Evolutionary conservation across 2,797 vertebrate genomes (phyloP).

Genomic region (Pygocentrus nattereri): DNA sequence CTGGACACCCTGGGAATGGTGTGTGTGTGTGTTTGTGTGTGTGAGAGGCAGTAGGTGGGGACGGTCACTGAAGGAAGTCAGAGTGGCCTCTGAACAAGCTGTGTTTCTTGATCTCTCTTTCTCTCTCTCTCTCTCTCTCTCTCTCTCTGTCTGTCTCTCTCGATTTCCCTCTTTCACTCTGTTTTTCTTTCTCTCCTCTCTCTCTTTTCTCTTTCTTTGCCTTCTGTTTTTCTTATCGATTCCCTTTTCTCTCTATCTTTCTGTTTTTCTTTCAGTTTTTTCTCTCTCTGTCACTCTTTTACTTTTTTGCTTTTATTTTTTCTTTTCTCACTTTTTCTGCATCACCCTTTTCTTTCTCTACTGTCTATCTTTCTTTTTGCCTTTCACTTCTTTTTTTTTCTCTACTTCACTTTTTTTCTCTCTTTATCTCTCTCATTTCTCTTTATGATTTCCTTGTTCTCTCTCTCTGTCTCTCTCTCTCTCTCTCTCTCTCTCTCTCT

Average conservation of each 20-base stretch:
- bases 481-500: background rate
- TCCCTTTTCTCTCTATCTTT: too few relatives aligned
- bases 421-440: background rate
- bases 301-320: conserved; percentile 4
- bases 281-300: conserved; percentile 39
- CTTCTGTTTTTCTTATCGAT: too few relatives aligned
- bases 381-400: background rate
- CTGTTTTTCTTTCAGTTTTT: too few relatives aligned
- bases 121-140: too few relatives aligned
- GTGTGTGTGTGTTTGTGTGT: conserved; percentile 44
- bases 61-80: conserved; percentile 77
- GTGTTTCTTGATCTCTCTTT: too few relatives aligned
- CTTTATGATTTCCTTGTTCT: conserved; percentile 2
- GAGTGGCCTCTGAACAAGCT: conserved; percentile 74
- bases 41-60: conserved; percentile 65
- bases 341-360: background rate
- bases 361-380: too few relatives aligned
- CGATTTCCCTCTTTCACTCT: too few relatives aligned
- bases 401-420: background rate
- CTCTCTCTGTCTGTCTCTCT: too few relatives aligned
- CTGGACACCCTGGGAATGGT: conserved; percentile 24
- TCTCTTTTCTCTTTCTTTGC: conserved; percentile 37
- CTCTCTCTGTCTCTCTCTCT: conserved; percentile 11
- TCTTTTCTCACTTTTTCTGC: background rate
- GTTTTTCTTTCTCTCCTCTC: background rate